A percentile compares a stretch with the other conserved stretches of the same genome.
phyloP scores from a whole-genome alignment of 2,888 invertebrate genomes.

The Lampropteryx suffumata region DNA sequence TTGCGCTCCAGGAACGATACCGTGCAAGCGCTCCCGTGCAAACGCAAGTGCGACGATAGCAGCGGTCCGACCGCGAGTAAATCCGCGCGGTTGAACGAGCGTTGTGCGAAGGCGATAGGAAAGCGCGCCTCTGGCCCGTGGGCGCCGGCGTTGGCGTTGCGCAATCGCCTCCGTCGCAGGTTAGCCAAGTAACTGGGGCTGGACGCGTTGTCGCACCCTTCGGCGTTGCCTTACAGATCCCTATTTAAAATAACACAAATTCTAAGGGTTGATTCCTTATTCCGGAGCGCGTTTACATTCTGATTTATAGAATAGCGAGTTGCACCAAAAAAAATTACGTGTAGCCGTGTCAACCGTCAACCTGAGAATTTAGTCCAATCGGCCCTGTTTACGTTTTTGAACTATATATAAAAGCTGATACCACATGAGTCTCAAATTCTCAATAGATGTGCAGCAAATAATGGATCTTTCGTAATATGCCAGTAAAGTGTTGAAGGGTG shows the following conservation, averaged over 20 bases:
- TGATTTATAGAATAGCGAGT: too few relatives aligned
- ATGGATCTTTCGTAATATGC: background rate
- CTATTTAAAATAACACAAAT: background rate
- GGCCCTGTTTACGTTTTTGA: too few relatives aligned
- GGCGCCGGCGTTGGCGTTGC: slow-evolving; percentile 70
- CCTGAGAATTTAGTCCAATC: too few relatives aligned
- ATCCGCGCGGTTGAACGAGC: slow-evolving; percentile 38
- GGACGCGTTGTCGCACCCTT: background rate
- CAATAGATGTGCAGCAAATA: background rate
- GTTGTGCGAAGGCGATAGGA: slow-evolving; percentile 49
- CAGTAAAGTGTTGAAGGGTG: slow-evolving; percentile 23
- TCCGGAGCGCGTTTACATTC: too few relatives aligned
- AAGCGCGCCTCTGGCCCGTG: slow-evolving; percentile 65
- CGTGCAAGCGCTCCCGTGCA: slow-evolving; percentile 34
- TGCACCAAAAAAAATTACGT: too few relatives aligned
- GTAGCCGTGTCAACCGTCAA: too few relatives aligned
- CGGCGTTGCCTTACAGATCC: slow-evolving; percentile 29
- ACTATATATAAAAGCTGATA: too few relatives aligned
- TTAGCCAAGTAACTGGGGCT: slow-evolving; percentile 62
- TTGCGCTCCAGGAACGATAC: slow-evolving; percentile 56
- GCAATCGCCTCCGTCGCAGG: slow-evolving; percentile 70
- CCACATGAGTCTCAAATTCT: too few relatives aligned
- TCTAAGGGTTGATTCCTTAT: too few relatives aligned
- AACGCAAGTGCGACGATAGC: slow-evolving; percentile 39
- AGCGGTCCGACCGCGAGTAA: slow-evolving; percentile 34